Conservation (phyloP, 2,113 vertebrate species). For the Gila orcuttii region DNA sequence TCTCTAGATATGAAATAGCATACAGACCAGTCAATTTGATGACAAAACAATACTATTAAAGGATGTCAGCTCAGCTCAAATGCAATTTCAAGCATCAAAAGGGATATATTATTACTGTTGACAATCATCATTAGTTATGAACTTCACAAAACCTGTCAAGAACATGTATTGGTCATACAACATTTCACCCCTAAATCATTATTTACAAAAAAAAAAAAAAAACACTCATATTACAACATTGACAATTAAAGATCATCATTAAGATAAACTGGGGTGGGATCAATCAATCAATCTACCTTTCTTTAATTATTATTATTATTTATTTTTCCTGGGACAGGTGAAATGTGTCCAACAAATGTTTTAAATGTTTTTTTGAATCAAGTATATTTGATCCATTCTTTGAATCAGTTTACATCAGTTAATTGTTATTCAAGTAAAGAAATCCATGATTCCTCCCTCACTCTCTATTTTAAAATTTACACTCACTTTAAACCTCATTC, state of each 20-base stretch:
- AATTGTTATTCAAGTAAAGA: slow-evolving; percentile 18
- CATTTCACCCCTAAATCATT: not conserved
- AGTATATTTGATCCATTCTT: not conserved
- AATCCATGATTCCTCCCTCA: not conserved
- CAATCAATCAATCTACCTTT: too few relatives aligned
- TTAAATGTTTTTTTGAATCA: not conserved
- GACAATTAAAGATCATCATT: not conserved
- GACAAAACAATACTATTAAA: not conserved
- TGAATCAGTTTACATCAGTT: not conserved
- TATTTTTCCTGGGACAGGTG: too few relatives aligned
- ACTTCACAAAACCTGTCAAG: not conserved
- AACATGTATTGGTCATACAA: not conserved
- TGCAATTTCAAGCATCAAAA: not conserved
- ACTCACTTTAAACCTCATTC: slow-evolving; percentile 21
- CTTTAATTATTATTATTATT: too few relatives aligned
- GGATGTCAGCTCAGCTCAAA: not conserved
- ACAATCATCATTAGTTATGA: not conserved
- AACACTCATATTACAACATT: not conserved
- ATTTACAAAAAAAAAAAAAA: not conserved
- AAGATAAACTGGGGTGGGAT: not conserved
- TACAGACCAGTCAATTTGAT: not conserved
- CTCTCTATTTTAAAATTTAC: not conserved
- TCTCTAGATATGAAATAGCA: not conserved
- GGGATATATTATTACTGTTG: not conserved
- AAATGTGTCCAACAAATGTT: not conserved